Conservation (phyloP, 2,888 invertebrate species). For the Chymomyza amoena region DNA sequence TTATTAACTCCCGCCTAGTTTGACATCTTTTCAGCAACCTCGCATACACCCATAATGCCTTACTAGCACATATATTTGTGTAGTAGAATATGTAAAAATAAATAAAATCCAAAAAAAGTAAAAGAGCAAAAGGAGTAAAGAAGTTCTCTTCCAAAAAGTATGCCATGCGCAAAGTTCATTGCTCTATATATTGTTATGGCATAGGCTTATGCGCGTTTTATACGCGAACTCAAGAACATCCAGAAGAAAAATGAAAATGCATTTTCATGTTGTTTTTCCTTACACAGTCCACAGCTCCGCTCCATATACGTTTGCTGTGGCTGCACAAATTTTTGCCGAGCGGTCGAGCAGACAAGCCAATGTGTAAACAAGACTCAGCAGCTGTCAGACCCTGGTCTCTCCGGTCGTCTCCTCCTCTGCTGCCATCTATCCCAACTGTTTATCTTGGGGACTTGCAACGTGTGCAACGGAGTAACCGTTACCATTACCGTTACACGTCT, state of each 20-base stretch:
- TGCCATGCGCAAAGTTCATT: conserved; percentile 71
- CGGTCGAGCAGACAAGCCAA: background rate
- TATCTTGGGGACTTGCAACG: background rate
- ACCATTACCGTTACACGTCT: background rate
- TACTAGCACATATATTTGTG: background rate
- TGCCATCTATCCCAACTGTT: conserved; percentile 40
- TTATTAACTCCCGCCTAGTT: too few species aligned
- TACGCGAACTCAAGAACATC: conserved; percentile 74
- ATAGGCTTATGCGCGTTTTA: conserved; percentile 73
- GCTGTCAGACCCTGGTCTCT: conserved; percentile 1
- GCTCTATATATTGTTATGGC: conserved; percentile 68
- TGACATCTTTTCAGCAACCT: too few species aligned
- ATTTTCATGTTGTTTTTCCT: conserved; percentile 46
- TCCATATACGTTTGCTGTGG: conserved; percentile 46
- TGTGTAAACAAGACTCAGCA: conserved; percentile 3
- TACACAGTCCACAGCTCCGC: background rate
- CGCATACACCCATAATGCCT: background rate
- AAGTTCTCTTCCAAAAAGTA: conserved; percentile 41
- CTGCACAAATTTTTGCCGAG: conserved; percentile 47
- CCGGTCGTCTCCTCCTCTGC: conserved; percentile 13
- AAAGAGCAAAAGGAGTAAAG: conserved; percentile 6
- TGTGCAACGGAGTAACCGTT: background rate
- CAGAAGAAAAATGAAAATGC: conserved; percentile 74
- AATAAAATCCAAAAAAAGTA: conserved; percentile 7
- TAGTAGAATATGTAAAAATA: background rate